phyloP scores from a whole-genome alignment of 1,140 invertebrate genomes.

The Hydropsyche tenuis region DNA sequence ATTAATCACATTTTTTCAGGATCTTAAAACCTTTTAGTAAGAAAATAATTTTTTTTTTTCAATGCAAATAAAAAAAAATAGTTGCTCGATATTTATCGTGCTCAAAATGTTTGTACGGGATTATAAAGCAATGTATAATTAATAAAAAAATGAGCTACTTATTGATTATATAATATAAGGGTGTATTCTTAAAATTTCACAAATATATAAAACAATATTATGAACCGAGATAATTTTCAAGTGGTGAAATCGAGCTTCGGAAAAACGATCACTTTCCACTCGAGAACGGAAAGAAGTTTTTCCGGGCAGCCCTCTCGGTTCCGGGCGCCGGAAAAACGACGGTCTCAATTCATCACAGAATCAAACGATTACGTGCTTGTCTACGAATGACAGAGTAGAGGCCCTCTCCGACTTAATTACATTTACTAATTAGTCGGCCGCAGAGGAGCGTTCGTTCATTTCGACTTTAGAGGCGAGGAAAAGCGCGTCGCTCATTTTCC shows the following conservation, averaged over 20 bases:
- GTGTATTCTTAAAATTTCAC: too few relatives aligned
- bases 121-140: too few relatives aligned
- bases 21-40: too few relatives aligned
- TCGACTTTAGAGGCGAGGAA: conserved; percentile 28
- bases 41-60: too few relatives aligned
- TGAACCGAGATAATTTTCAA: not conserved
- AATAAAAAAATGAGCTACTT: too few relatives aligned
- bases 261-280: too few relatives aligned
- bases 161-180: too few relatives aligned
- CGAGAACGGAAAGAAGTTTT: not conserved
- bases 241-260: not conserved
- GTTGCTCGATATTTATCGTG: too few relatives aligned
- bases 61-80: too few relatives aligned
- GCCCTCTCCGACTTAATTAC: conserved; percentile 41
- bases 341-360: conserved; percentile 42
- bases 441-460: not conserved
- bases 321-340: not conserved
- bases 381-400: conserved; percentile 44
- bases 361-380: conserved; percentile 48
- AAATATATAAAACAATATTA: too few relatives aligned
- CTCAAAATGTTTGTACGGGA: too few relatives aligned
- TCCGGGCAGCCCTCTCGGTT: not conserved
- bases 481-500: conserved; percentile 36
- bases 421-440: conserved; percentile 40
- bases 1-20: too few relatives aligned